phyloP scores from a whole-genome alignment of 1,140 invertebrate genomes.

The Anastrepha obliqua region DNA sequence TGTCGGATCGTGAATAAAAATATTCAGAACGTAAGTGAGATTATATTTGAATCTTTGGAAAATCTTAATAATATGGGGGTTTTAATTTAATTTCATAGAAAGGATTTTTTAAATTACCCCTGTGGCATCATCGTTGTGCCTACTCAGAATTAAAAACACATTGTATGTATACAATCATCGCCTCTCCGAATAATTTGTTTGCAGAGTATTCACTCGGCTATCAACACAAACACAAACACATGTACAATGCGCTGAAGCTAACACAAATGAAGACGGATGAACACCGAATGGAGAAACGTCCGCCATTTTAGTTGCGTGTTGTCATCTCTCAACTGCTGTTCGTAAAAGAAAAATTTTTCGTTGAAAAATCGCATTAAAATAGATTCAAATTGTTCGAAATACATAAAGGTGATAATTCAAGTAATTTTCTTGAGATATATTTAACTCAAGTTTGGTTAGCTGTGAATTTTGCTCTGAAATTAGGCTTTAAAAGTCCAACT shows the following conservation, averaged over 20 bases:
- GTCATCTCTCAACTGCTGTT: constrained; percentile 58
- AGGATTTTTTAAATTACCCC: too few relatives aligned
- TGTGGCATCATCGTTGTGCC: too few relatives aligned
- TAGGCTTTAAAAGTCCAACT: background rate
- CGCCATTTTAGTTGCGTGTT: constrained; percentile 61
- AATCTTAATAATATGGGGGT: too few relatives aligned
- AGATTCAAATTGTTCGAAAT: constrained; percentile 54
- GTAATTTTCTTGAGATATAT: background rate
- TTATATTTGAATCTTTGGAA: too few relatives aligned
- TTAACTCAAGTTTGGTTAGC: background rate
- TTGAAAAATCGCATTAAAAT: constrained; percentile 61
- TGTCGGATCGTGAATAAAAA: too few relatives aligned
- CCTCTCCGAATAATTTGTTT: constrained; percentile 6
- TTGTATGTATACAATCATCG: too few relatives aligned
- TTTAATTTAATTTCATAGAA: too few relatives aligned
- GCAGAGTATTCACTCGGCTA: background rate
- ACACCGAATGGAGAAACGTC: constrained; percentile 55
- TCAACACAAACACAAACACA: background rate
- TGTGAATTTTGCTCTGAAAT: background rate
- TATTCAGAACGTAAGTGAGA: too few relatives aligned
- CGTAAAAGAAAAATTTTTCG: constrained; percentile 64
- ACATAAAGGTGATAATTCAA: constrained; percentile 33
- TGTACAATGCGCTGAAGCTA: background rate
- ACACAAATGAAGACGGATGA: constrained; percentile 48
- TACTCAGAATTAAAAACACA: too few relatives aligned